phyloP scores from a whole-genome alignment of 2,113 vertebrate species.

The Onychostruthus taczanowskii region DNA sequence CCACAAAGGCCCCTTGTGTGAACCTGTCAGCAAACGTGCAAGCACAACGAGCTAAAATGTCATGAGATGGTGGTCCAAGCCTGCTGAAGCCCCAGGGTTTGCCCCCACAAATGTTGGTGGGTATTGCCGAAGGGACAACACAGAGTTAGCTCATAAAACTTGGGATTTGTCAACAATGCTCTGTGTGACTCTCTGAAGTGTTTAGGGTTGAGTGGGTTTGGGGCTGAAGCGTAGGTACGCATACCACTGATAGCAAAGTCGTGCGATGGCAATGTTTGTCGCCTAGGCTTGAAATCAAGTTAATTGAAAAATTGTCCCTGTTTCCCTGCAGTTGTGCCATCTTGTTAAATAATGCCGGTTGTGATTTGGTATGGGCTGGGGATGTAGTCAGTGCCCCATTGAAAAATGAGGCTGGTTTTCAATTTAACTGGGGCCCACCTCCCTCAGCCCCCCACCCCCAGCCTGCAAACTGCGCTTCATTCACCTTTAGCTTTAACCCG shows the following conservation, averaged over 20 bases:
- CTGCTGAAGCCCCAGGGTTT: background rate
- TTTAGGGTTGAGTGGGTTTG: background rate
- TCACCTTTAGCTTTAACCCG: slow-evolving; percentile 2
- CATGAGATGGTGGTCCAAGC: background rate
- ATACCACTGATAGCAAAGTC: background rate
- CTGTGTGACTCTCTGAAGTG: accelerated
- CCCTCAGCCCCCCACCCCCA: background rate
- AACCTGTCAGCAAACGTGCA: slow-evolving; percentile 13
- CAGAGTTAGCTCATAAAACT: background rate
- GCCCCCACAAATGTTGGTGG: background rate
- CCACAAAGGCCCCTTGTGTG: slow-evolving; percentile 36
- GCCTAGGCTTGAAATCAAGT: background rate
- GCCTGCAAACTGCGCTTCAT: background rate
- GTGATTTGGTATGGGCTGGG: background rate
- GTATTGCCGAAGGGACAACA: background rate
- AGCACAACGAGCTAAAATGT: background rate
- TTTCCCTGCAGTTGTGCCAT: background rate
- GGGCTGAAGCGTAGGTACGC: background rate
- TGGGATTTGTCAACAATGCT: background rate
- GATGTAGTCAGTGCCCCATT: background rate
- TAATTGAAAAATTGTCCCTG: background rate
- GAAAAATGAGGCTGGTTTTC: background rate
- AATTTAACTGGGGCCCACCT: background rate
- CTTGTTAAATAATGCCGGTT: background rate
- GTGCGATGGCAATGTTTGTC: background rate